Conservation (phyloP, 2,888 invertebrate genomes). For the Bhutanitis thaidina region DNA sequence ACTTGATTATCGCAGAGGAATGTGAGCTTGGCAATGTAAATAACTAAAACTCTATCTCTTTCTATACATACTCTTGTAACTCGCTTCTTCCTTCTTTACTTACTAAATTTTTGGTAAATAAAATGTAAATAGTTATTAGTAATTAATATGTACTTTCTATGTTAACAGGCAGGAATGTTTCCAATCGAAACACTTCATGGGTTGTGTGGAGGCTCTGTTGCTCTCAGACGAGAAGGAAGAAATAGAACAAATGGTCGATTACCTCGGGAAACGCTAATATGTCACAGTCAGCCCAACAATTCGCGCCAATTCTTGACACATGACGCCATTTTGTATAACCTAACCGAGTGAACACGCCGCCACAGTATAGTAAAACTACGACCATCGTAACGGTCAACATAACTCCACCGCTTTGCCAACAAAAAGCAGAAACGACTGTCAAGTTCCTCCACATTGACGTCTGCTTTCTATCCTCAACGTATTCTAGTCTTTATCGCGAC, state of each 20-base stretch:
- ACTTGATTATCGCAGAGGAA: constrained; percentile 6
- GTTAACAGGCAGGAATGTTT: constrained; percentile 87
- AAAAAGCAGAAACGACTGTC: constrained; percentile 55
- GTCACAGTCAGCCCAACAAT: constrained; percentile 39
- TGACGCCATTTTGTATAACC: constrained; percentile 48
- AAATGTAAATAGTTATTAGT: neutral
- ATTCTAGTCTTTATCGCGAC: constrained; percentile 77
- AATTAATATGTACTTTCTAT: constrained; percentile 24
- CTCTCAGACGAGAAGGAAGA: constrained; percentile 88
- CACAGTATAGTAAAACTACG: constrained; percentile 34
- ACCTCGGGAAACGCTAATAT: constrained; percentile 83
- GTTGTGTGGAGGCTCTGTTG: constrained; percentile 89
- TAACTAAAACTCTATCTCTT: constrained; percentile 1
- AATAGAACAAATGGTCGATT: constrained; percentile 89
- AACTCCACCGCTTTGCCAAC: constrained; percentile 55
- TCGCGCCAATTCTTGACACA: constrained; percentile 47
- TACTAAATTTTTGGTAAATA: neutral
- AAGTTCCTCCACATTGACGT: constrained; percentile 63
- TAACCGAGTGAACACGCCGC: constrained; percentile 42
- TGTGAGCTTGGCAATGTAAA: constrained; percentile 15
- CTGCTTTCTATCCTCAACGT: constrained; percentile 78
- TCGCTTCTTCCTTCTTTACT: neutral
- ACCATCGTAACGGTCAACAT: constrained; percentile 43
- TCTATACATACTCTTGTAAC: neutral
- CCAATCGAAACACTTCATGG: constrained; percentile 88